Evolutionary conservation across 1,140 invertebrate genomes (phyloP), one percentile per base, ranked within the genome.

Genomic region (Trichogramma pretiosum): DNA sequence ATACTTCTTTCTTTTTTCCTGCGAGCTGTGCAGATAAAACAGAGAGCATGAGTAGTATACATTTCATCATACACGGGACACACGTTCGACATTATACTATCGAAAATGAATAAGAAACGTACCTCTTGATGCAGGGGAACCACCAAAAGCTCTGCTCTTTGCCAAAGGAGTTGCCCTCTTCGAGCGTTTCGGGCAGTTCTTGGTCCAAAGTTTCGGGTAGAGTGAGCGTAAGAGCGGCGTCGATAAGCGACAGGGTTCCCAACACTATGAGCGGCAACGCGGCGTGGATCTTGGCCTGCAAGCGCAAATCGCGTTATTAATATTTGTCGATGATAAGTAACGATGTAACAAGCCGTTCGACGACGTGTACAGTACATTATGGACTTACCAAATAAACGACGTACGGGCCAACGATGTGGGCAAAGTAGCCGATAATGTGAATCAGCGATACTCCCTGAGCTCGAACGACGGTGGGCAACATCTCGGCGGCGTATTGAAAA

Each of bases 141-240:
- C 87, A 84, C 77, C 83, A 86, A 58, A 88, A 85, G 57, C 73
- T 80, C 59, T 90, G 86, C 32, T 85, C 77, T 39, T 71, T 79
- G 16, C 88, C 88, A 59, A 91, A 93, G 48, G 83, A 76, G 68
- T 92, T 89, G 8, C 87, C 89, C 65, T 93, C 88, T 49, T 80
- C 77, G 1, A 93, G 63, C 0, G 86, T 85, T 61, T 89, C 84
- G 0, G 89, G 88, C 48, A 91, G 73, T 46, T 89, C 87, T 37
- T 86, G 81, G 54, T 87, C 78, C 54, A 89, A 70, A 0, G 89
- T 92, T 72, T 93, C 89, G 1, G 89, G 87, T 11, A 93, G 68
- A 24, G 84, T 77, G 0, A 91, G 71, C 9, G 83, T 80, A 8
- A 90, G 59, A 3, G 83, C 54, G 1, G 85, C 88, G 2, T 83